A percentile compares a stretch with the other conserved stretches of the same genome.
Evolutionary conservation across 2,888 invertebrate species (phyloP).

Genomic region (Nowickia ferox): DNA sequence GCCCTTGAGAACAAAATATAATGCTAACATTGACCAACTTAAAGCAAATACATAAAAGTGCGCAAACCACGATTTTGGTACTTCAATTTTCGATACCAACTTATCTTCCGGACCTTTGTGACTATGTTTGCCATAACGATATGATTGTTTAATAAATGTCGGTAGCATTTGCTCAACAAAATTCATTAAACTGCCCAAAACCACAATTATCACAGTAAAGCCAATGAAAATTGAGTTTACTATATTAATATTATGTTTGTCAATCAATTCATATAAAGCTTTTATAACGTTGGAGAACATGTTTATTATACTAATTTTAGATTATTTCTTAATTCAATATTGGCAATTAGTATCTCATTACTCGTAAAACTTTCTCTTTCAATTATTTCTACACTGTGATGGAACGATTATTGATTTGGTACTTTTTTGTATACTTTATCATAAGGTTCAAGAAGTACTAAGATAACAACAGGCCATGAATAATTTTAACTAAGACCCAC

Average conservation of each 20-base stretch:
- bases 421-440: too few relatives aligned
- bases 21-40: slow-evolving; percentile 83
- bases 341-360: slow-evolving; percentile 18
- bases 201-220: slow-evolving; percentile 82
- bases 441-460: too few relatives aligned
- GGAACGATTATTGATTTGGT: too few relatives aligned
- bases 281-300: slow-evolving; percentile 45
- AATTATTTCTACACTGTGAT: not conserved
- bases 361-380: slow-evolving; percentile 31
- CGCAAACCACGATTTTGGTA: slow-evolving; percentile 91
- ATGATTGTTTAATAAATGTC: slow-evolving; percentile 86
- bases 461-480: too few relatives aligned
- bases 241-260: slow-evolving; percentile 77
- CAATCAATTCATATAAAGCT: slow-evolving; percentile 62
- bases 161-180: slow-evolving; percentile 88
- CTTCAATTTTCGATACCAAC: slow-evolving; percentile 84
- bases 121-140: slow-evolving; percentile 90
- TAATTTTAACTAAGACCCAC: too few relatives aligned
- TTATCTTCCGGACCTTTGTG: slow-evolving; percentile 83
- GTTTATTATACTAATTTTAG: not conserved
- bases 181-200: slow-evolving; percentile 87
- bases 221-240: slow-evolving; percentile 79
- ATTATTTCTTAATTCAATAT: slow-evolving; percentile 10
- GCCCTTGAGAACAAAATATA: slow-evolving; percentile 80
- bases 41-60: slow-evolving; percentile 91